Percentiles rank a stretch among this genome's conserved stretches.
Evolutionary conservation across 2,888 invertebrate species (phyloP).

Genomic region (Parnassius apollo): DNA sequence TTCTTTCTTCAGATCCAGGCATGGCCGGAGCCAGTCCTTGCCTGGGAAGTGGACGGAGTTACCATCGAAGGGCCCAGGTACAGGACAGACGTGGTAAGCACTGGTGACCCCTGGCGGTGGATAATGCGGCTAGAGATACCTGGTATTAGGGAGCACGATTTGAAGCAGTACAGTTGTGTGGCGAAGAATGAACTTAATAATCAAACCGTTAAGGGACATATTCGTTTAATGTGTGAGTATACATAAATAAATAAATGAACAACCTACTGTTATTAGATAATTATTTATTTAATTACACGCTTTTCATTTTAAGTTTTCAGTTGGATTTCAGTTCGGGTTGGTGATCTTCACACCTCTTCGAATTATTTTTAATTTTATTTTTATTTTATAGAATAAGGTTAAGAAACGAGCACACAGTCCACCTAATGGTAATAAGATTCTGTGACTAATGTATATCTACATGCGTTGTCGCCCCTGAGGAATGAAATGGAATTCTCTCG

Average conservation of each 20-base stretch:
- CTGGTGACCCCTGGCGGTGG: conserved; percentile 81
- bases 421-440: too few species aligned
- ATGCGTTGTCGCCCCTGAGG: too few species aligned
- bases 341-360: too few species aligned
- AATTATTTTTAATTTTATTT: too few species aligned
- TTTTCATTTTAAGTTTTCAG: too few species aligned
- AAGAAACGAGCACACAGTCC: too few species aligned
- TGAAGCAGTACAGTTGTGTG: conserved; percentile 90
- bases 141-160: conserved; percentile 84
- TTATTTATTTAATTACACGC: too few species aligned
- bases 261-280: too few species aligned
- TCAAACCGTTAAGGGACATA: conserved; percentile 87
- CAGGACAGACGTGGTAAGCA: conserved; percentile 57
- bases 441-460: too few species aligned
- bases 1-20: conserved; percentile 84
- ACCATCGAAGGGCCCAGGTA: conserved; percentile 83
- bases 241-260: background rate
- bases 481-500: too few species aligned
- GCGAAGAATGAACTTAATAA: conserved; percentile 91
- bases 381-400: too few species aligned
- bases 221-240: conserved; percentile 58
- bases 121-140: conserved; percentile 90
- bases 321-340: too few species aligned
- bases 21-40: conserved; percentile 91
- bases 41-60: conserved; percentile 92